Percentiles rank a stretch among this genome's conserved stretches.
These are phyloP conservation scores for Neodiprion pinetum DNA, from an alignment of 1,140 invertebrate genomes.

Conservation along the genomic window DNA sequence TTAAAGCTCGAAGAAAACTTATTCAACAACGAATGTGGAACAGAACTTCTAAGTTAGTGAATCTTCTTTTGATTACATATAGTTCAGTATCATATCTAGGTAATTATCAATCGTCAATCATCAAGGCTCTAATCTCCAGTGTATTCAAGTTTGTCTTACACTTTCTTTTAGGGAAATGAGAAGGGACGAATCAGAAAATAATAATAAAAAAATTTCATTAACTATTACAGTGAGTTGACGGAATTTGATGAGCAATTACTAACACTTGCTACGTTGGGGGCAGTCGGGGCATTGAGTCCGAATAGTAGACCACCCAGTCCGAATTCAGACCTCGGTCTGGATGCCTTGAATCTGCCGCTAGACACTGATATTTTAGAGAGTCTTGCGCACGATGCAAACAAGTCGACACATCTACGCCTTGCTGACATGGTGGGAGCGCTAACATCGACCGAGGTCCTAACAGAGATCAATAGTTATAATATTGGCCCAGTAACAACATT, in stretches of 20 bases:
- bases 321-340: conserved; percentile 30
- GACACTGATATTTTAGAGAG: conserved; percentile 40
- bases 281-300: conserved; percentile 13
- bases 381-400: conserved; percentile 43
- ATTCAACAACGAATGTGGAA: conserved; percentile 59
- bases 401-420: conserved; percentile 40
- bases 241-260: conserved; percentile 33
- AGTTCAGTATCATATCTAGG: not conserved
- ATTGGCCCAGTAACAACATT: conserved; percentile 5
- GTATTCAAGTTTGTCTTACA: not conserved
- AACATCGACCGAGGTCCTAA: conserved; percentile 23
- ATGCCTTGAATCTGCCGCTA: conserved; percentile 31
- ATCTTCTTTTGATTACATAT: not conserved
- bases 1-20: conserved; percentile 62
- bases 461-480: conserved; percentile 21
- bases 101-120: not conserved
- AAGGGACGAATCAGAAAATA: not conserved
- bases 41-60: conserved; percentile 24
- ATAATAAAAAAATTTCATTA: not conserved
- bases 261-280: conserved; percentile 24
- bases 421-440: conserved; percentile 37
- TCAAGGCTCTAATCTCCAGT: not conserved
- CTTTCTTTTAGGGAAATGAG: not conserved
- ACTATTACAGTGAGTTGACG: conserved; percentile 15
- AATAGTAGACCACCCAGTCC: conserved; percentile 32